Percentiles rank a stretch among this genome's conserved stretches.
Conservation (phyloP, 2,888 invertebrate species). For the Anthrax anthrax region DNA sequence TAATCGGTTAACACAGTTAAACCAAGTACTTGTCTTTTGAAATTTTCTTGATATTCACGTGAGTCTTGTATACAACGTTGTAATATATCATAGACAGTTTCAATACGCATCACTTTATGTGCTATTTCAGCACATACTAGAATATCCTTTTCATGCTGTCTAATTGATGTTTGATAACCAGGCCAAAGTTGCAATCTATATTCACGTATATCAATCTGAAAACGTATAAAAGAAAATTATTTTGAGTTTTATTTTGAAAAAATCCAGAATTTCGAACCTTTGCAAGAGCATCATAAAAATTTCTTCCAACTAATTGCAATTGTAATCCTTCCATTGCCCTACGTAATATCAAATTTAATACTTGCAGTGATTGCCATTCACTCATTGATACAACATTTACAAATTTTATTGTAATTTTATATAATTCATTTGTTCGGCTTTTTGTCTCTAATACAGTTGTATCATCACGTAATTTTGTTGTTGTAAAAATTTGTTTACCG, state of each 20-base stretch:
- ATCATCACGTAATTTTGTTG: slow-evolving; percentile 41
- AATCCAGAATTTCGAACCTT: slow-evolving; percentile 36
- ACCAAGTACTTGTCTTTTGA: slow-evolving; percentile 40
- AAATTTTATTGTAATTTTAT: slow-evolving; percentile 42
- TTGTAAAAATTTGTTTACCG: slow-evolving; percentile 55
- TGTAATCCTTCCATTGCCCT: slow-evolving; percentile 41
- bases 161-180: slow-evolving; percentile 68
- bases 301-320: slow-evolving; percentile 54
- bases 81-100: slow-evolving; percentile 56
- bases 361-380: slow-evolving; percentile 56
- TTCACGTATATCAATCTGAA: slow-evolving; percentile 43
- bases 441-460: slow-evolving; percentile 45
- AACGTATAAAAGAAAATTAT: not conserved
- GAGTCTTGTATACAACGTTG: slow-evolving; percentile 38
- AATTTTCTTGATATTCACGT: slow-evolving; percentile 39
- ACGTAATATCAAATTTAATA: slow-evolving; percentile 65
- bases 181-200: slow-evolving; percentile 66
- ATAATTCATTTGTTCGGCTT: slow-evolving; percentile 36
- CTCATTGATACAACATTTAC: slow-evolving; percentile 49
- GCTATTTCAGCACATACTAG: slow-evolving; percentile 67
- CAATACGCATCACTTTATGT: slow-evolving; percentile 70
- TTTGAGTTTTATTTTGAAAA: not conserved
- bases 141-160: slow-evolving; percentile 63
- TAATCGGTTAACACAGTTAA: slow-evolving; percentile 55
- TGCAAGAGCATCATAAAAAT: slow-evolving; percentile 54